Percentiles rank a stretch among this genome's conserved stretches.
phyloP scores from a whole-genome alignment of 2,888 invertebrate species.

The Octodonta nipae region DNA sequence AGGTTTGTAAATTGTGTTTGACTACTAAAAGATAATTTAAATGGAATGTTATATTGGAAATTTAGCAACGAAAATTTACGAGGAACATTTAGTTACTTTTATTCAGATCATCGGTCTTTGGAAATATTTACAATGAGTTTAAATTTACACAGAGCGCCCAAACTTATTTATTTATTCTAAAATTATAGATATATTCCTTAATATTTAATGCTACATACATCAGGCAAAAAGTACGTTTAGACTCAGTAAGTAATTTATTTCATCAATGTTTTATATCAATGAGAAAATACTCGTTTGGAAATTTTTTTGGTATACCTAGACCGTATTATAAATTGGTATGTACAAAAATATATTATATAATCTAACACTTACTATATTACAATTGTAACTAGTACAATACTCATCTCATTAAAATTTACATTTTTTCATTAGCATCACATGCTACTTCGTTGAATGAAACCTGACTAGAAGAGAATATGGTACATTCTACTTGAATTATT shows the following conservation, averaged over 20 bases:
- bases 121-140: background rate
- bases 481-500: conserved; percentile 6
- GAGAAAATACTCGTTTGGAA: conserved; percentile 17
- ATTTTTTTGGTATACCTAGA: conserved; percentile 36
- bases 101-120: too few relatives aligned
- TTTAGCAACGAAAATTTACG: too few relatives aligned
- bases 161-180: too few relatives aligned
- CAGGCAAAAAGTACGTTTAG: conserved; percentile 17
- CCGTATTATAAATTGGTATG: conserved; percentile 31
- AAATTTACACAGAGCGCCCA: too few relatives aligned
- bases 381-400: conserved; percentile 23
- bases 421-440: conserved; percentile 14
- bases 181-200: conserved; percentile 23
- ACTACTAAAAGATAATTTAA: too few relatives aligned
- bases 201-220: conserved; percentile 8
- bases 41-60: too few relatives aligned
- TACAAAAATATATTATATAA: conserved; percentile 28
- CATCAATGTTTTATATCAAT: conserved; percentile 10
- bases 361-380: conserved; percentile 16
- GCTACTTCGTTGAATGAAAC: conserved; percentile 28
- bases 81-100: too few relatives aligned
- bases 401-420: conserved; percentile 15
- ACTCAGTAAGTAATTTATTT: conserved; percentile 10
- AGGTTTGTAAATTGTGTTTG: too few relatives aligned
- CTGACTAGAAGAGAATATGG: conserved; percentile 29